Percentiles rank a stretch among this genome's conserved stretches.
Conservation (phyloP, 2,797 vertebrate species). For the Cyclura pinguis region DNA sequence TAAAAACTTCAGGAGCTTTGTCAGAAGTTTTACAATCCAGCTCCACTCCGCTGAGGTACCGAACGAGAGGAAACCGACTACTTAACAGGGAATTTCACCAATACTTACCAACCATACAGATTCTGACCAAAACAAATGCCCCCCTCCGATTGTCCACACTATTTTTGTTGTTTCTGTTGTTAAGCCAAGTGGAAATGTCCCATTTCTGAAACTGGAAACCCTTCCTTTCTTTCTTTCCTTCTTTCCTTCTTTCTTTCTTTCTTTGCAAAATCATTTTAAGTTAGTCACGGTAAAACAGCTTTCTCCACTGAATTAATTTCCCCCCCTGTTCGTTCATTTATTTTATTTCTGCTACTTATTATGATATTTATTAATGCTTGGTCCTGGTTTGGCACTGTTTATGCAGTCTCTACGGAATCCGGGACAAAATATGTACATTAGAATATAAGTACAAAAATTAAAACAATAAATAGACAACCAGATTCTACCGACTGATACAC, state of each 20-base stretch:
- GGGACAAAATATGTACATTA: neutral
- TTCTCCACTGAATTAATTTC: slow-evolving; percentile 13
- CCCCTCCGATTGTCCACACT: accelerated
- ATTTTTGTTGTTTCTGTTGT: neutral
- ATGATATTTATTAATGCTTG: neutral
- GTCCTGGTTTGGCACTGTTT: neutral
- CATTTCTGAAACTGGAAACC: neutral
- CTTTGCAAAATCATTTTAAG: neutral
- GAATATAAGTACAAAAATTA: neutral
- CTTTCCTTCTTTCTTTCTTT: too few species aligned
- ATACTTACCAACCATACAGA: accelerated
- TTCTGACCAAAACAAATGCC: slow-evolving; percentile 18
- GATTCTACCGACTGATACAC: neutral
- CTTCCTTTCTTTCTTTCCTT: too few species aligned
- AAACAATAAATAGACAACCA: neutral
- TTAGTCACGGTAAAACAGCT: accelerated
- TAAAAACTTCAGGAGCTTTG: neutral
- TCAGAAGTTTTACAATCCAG: neutral
- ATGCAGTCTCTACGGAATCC: neutral
- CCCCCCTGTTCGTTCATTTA: neutral
- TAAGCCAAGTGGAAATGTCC: neutral
- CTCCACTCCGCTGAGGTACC: accelerated
- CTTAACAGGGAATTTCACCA: neutral
- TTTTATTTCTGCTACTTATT: neutral
- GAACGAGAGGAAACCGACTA: accelerated